These are phyloP conservation scores for Hoplostethus mediterraneus DNA, from an alignment of 2,797 vertebrate species.

Conservation along the genomic window DNA sequence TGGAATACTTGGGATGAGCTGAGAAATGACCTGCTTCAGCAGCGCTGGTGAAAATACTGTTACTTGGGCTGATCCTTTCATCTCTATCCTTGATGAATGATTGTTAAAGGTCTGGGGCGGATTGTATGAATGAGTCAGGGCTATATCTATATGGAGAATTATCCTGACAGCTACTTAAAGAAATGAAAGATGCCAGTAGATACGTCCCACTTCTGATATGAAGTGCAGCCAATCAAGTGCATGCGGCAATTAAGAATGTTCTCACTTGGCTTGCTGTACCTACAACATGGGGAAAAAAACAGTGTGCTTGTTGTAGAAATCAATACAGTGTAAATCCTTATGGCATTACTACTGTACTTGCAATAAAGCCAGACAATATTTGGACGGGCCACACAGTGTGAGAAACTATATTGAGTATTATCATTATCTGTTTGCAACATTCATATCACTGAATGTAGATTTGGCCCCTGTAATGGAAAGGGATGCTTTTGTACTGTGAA, in stretches of 20 bases:
- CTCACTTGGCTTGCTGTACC: constrained; percentile 2
- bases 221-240: constrained; percentile 31
- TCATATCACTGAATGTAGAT: background rate
- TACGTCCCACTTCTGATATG: constrained; percentile 6
- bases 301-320: background rate
- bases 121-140: constrained; percentile 23
- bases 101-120: constrained; percentile 6
- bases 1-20: background rate
- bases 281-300: background rate
- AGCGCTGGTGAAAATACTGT: constrained; percentile 3
- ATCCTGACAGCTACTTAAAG: constrained; percentile 49
- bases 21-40: constrained; percentile 10
- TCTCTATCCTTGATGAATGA: constrained; percentile 43
- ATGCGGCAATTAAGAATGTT: constrained; percentile 7
- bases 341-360: constrained; percentile 5
- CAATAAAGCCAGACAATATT: background rate
- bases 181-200: constrained; percentile 44
- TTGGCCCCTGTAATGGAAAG: background rate
- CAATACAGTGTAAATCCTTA: background rate
- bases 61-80: constrained; percentile 14
- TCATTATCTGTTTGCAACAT: background rate
- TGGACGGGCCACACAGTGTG: background rate
- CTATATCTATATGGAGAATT: constrained; percentile 27
- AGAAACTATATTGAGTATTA: no score
- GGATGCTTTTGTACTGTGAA: background rate